A percentile compares a stretch with the other conserved stretches of the same genome.
phyloP scores from a whole-genome alignment of 2,113 vertebrate genomes.

The Leptosomus discolor region DNA sequence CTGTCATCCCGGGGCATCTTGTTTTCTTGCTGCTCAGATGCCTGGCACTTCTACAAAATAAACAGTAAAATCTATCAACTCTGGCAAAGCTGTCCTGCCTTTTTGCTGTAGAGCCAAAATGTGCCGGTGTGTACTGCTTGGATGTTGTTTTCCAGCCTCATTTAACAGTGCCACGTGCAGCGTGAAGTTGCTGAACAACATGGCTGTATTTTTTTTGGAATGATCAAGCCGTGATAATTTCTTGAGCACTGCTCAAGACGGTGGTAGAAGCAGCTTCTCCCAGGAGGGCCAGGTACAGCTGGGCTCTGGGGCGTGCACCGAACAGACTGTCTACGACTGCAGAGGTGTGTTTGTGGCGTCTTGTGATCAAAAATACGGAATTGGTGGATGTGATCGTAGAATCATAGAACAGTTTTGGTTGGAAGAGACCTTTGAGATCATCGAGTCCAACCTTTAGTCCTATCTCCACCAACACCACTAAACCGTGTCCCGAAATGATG shows the following conservation, averaged over 20 bases:
- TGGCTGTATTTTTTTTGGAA: not conserved
- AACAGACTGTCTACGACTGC: fast-evolving
- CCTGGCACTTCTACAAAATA: not conserved
- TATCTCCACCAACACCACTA: too few species aligned
- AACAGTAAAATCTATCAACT: not conserved
- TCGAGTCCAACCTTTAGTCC: too few species aligned
- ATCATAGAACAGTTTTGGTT: too few species aligned
- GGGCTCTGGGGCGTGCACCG: not conserved
- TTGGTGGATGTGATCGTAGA: too few species aligned
- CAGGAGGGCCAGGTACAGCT: not conserved
- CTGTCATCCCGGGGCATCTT: not conserved
- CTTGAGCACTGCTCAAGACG: not conserved
- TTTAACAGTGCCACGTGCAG: not conserved
- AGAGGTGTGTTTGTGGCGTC: not conserved
- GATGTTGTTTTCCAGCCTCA: not conserved
- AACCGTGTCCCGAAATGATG: too few species aligned
- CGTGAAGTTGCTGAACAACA: fast-evolving
- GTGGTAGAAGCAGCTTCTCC: not conserved
- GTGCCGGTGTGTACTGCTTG: not conserved
- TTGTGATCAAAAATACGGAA: fast-evolving
- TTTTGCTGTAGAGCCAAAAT: not conserved
- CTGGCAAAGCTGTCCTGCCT: not conserved
- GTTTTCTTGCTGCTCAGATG: not conserved
- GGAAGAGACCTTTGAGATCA: too few species aligned
- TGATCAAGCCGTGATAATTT: not conserved